Base-by-base conservation (phyloP, 2,888 invertebrate genomes). In the Miltochrista miniata region DNA sequence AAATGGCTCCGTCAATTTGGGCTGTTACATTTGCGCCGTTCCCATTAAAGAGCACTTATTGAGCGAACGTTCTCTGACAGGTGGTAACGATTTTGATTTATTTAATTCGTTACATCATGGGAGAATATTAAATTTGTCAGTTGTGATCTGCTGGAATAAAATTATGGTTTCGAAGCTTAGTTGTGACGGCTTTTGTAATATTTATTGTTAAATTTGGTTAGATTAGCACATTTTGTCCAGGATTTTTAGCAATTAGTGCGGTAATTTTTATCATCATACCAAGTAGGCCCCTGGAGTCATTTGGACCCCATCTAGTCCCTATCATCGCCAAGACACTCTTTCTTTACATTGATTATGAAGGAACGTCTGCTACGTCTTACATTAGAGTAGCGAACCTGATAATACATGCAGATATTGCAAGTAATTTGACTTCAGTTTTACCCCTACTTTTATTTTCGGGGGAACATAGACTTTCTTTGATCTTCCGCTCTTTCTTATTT, bases 1-100 rank as follows among this genome's bases (percentile, higher is more conserved):
- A 64, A 62, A 57, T 51, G 34, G 49, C 51, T 52, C 14, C 57
- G 58, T 63, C 60, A 60, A 63, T 67, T 64, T 64, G 56, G 50
- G 53, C 45, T 55, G 59, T 64, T 68, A 61, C 68, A 70, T 65
- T 71, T 65, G 61, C 64, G 62, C 56, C 66, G 55, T 48, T 61
- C 54, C 69, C 68, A 72, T 75, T 72, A 72, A 71, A 73, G 64
- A 69, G 67, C 72, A 76, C 71, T 74, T 70, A 75, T 70, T 70
- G 64, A 66, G 56, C 58, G 60, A 59, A 62, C 66, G 68, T 63
- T 59, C 59, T 60, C 56, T 66, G 72, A 68, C 77, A 72, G 74
- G 64, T 71, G 66, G 69, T 69, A 61, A 68, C 67, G 59, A 74
- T 71, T 72, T 70, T 74, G 75, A 77, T 78, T 78, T 72, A 78